Evolutionary conservation across 1,140 invertebrate species (phyloP).

Genomic region (Carposina sasakii): DNA sequence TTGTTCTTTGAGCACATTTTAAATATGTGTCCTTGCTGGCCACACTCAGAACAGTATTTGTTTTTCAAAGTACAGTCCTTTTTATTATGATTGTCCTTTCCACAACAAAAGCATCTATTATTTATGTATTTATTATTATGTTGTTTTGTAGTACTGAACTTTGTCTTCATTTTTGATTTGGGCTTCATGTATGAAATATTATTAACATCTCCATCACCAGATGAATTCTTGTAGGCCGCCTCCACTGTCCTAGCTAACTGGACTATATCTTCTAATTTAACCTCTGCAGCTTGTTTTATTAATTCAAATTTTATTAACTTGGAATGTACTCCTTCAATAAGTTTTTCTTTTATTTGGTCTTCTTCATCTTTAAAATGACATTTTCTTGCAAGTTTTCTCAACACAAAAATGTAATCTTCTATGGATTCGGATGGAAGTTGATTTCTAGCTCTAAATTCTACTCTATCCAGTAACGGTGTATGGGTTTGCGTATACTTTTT

Average conservation of each 20-base stretch:
- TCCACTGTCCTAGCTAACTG: background rate
- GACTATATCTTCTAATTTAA: background rate
- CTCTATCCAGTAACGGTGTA: background rate
- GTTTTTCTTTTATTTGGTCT: conserved; percentile 1
- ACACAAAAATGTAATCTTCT: background rate
- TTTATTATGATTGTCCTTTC: conserved; percentile 11
- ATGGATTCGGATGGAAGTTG: background rate
- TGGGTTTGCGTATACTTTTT: background rate
- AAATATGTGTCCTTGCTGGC: conserved; percentile 18
- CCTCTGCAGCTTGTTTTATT: background rate
- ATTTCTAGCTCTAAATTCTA: background rate
- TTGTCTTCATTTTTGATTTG: no score
- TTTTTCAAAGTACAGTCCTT: conserved; percentile 1
- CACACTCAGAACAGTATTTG: conserved; percentile 19
- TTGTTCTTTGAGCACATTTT: conserved; percentile 16
- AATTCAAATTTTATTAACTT: conserved; percentile 4
- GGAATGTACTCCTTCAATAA: background rate
- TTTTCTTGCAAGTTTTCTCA: background rate
- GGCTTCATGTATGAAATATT: no score
- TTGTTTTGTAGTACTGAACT: no score
- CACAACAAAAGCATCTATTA: conserved; percentile 8
- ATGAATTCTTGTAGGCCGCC: no score
- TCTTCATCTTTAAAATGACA: background rate
- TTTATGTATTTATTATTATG: no score
- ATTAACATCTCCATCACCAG: no score